Base-by-base conservation (phyloP, 2,797 vertebrate genomes). In the Megalops cyprinoides region DNA sequence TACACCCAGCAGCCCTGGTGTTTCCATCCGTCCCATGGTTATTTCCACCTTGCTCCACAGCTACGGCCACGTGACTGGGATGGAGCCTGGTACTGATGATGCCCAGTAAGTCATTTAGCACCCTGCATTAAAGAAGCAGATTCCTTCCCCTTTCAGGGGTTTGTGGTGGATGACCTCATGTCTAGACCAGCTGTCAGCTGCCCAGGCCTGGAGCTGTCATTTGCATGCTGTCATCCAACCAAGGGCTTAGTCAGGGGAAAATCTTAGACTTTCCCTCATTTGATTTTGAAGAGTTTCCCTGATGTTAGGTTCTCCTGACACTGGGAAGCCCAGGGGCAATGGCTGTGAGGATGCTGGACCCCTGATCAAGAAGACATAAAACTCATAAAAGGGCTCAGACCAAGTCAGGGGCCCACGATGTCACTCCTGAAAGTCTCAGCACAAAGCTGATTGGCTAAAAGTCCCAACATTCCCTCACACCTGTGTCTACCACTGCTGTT, bases 111-210 rank as follows among this genome's bases (percentile, higher is more conserved):
- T 37, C 62, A 20, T 78, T 74, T 53, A 78, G 31, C 71, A 60
- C 49, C 14, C 42, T 14, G 55, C 53, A 74, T 79, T 77, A 46
- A 28, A 82, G 76, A 80, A 83, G 76, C 58, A 44, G 60, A 80
- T 82, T 82, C 65, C 56, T 76, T 76, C 79, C 79, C n/a, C 58
- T 62, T 42, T 69, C 55, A 46, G 44, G 44, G 62, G 55, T 31
- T 85, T 88, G 86, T 23, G 86, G 88, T 86, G 62, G 79, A 83
- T 90, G 90, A 91, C 82, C 88, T 92, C 86, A 92, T 87, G 87
- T 91, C 88, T 87, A 83, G 87, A 90, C 87, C 87, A 88, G 90
- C 83, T 81, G 81, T 76, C 79, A 80, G 53, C 82, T 76, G 62
- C 79, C 75, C 51, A 77, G 82, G 4, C 31, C 55, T 53, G 46